Conservation (phyloP, 2,888 invertebrate genomes). For the Lasioglossum leucozonium region DNA sequence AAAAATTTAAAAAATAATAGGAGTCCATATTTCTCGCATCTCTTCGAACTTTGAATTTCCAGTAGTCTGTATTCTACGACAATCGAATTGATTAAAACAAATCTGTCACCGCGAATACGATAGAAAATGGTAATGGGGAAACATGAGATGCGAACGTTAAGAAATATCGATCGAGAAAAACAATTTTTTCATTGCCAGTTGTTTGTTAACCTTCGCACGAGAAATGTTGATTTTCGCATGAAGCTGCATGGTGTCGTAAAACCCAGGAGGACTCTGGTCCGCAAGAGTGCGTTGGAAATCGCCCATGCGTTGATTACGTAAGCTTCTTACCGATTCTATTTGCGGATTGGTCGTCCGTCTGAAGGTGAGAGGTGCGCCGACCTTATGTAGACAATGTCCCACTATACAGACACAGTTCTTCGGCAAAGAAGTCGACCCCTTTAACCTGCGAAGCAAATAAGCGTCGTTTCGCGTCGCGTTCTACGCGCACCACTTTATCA, state of each 20-base stretch:
- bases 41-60: too few relatives aligned
- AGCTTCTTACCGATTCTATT: constrained; percentile 61
- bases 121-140: too few relatives aligned
- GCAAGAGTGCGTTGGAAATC: constrained; percentile 57
- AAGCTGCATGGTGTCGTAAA: background rate
- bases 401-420: background rate
- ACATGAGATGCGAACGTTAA: background rate
- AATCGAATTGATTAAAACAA: too few relatives aligned
- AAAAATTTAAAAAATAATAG: too few relatives aligned
- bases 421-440: background rate
- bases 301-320: constrained; percentile 58
- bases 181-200: background rate
- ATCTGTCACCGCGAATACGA: too few relatives aligned
- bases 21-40: too few relatives aligned
- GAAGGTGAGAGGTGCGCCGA: constrained; percentile 70
- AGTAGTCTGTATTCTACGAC: too few relatives aligned
- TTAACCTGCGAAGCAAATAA: background rate
- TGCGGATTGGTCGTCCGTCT: constrained; percentile 60
- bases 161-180: background rate
- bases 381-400: constrained; percentile 58
- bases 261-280: constrained; percentile 2
- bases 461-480: background rate
- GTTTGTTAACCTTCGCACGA: background rate
- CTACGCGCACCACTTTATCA: background rate
- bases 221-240: background rate